phyloP scores from a whole-genome alignment of 2,113 vertebrate species.

The Paratilapia polleni region DNA sequence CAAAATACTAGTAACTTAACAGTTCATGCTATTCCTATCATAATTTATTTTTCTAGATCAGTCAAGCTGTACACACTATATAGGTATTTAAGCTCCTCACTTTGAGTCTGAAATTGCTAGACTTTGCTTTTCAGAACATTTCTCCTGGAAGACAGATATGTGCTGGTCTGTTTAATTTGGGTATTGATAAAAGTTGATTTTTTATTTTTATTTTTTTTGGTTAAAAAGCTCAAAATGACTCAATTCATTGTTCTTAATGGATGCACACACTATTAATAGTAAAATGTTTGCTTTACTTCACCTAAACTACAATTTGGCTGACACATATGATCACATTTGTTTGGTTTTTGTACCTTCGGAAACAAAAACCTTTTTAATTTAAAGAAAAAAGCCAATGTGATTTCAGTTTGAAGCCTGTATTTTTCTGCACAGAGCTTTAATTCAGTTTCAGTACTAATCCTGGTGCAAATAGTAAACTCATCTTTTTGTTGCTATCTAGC shows the following conservation, averaged over 20 bases:
- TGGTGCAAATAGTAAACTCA: slow-evolving; percentile 31
- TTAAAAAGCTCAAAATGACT: background rate
- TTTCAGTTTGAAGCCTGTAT: slow-evolving; percentile 16
- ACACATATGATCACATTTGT: slow-evolving; percentile 25
- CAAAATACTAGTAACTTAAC: background rate
- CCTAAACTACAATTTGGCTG: background rate
- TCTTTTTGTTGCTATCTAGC: slow-evolving; percentile 14
- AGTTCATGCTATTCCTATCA: background rate
- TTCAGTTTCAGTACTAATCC: slow-evolving; percentile 12
- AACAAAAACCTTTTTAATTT: slow-evolving; percentile 41
- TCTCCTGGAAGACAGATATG: background rate
- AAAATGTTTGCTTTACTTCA: slow-evolving; percentile 9
- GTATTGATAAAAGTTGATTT: slow-evolving; percentile 1
- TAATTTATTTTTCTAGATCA: background rate
- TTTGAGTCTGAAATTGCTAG: background rate
- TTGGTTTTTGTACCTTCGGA: slow-evolving; percentile 18
- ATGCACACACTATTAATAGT: background rate
- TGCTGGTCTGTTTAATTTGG: background rate
- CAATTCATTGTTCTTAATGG: background rate
- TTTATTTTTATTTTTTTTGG: too few relatives aligned
- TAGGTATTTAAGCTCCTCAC: background rate
- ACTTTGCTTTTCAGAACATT: background rate
- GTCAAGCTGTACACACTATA: background rate
- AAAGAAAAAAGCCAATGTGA: background rate
- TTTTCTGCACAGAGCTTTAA: slow-evolving; percentile 16